Conservation (phyloP, 2,888 invertebrate species). For the Trachelus tabidus region DNA sequence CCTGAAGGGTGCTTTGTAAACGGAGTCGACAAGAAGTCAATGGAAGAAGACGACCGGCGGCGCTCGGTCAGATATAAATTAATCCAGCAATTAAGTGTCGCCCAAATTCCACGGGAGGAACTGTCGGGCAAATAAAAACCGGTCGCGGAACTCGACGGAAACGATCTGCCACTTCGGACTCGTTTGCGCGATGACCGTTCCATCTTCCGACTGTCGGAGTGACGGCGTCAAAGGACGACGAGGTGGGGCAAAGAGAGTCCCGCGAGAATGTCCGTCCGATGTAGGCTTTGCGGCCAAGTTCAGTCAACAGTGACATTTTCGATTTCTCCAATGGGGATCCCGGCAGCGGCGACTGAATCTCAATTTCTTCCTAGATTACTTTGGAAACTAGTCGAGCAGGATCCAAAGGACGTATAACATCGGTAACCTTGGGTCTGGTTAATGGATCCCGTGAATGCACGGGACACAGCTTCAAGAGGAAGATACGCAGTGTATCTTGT, state of each 20-base stretch:
- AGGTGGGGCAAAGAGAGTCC: background rate
- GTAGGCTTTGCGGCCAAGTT: slow-evolving; percentile 39
- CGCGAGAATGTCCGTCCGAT: slow-evolving; percentile 14
- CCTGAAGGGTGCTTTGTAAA: background rate
- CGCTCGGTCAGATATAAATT: slow-evolving; percentile 32
- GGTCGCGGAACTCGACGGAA: slow-evolving; percentile 1
- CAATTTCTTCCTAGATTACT: background rate
- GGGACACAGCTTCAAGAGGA: background rate
- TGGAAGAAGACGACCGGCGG: slow-evolving; percentile 3
- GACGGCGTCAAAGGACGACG: background rate
- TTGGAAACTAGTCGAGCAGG: background rate
- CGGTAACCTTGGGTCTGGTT: background rate
- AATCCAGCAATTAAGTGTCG: slow-evolving; percentile 34
- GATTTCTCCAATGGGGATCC: slow-evolving; percentile 14
- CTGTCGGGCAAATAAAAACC: slow-evolving; percentile 7
- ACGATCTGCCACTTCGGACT: background rate
- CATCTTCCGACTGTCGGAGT: background rate
- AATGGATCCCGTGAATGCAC: background rate
- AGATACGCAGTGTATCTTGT: background rate
- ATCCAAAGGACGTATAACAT: background rate
- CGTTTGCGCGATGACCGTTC: slow-evolving; percentile 8
- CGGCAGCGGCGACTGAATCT: background rate
- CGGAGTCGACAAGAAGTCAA: slow-evolving; percentile 10
- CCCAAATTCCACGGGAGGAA: slow-evolving; percentile 25
- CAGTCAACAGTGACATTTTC: slow-evolving; percentile 22